These are phyloP conservation scores for Choristoneura rosaceana DNA, from an alignment of 2,888 invertebrate species.

Conservation along the genomic window DNA sequence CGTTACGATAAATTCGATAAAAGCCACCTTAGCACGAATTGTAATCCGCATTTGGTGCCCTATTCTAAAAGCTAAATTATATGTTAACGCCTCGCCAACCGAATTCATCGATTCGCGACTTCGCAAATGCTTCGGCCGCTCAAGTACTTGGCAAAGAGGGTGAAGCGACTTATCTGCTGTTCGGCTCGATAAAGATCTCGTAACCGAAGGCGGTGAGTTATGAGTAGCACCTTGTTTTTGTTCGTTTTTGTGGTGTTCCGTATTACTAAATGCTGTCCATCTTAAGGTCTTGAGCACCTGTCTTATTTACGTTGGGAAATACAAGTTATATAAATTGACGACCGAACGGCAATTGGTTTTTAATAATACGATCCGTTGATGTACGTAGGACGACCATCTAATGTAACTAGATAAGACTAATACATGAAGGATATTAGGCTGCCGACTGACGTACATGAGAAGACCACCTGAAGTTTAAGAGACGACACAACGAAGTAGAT, in stretches of 20 bases:
- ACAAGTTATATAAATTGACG: no score
- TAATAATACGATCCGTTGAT: no score
- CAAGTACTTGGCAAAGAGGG: conserved; percentile 11
- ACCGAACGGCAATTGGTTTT: no score
- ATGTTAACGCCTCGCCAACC: conserved; percentile 12
- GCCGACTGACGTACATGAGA: no score
- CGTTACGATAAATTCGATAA: conserved; percentile 9
- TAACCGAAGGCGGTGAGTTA: conserved; percentile 15
- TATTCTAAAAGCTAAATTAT: conserved; percentile 13
- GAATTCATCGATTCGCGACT: conserved; percentile 14
- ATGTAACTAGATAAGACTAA: no score
- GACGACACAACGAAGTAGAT: no score
- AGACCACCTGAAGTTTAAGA: no score
- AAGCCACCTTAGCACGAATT: conserved; percentile 14
- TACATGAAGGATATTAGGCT: no score
- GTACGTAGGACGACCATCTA: no score
- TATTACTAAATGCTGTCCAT: background rate
- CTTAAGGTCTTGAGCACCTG: no score
- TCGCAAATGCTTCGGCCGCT: background rate
- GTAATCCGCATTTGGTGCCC: conserved; percentile 11
- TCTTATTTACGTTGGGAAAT: no score
- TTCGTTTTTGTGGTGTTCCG: background rate
- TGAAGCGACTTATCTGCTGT: conserved; percentile 17
- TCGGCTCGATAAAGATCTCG: conserved; percentile 19
- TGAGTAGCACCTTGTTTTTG: conserved; percentile 3